Percentiles rank a stretch among this genome's conserved stretches.
Evolutionary conservation across 2,113 vertebrate genomes (phyloP).

Genomic region (Zosterops japonicus): DNA sequence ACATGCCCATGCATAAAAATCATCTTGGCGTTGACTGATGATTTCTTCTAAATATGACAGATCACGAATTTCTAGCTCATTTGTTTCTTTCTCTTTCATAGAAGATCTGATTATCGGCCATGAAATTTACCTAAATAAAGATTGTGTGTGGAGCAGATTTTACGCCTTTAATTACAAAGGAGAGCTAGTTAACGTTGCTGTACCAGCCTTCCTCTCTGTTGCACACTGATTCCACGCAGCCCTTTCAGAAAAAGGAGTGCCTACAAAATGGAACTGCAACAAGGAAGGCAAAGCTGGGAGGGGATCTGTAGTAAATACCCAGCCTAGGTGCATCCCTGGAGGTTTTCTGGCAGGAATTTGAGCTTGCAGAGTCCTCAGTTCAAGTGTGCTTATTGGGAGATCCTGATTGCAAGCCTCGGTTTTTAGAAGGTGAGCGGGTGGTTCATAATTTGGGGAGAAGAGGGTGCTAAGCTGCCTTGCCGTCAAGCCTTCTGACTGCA

Average conservation of each 20-base stretch:
- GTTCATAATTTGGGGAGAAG: neutral
- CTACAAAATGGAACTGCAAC: neutral
- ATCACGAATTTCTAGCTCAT: slow-evolving; percentile 17
- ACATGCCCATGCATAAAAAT: slow-evolving; percentile 1
- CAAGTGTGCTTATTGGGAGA: neutral
- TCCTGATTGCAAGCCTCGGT: neutral
- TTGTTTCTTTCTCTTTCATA: slow-evolving; percentile 18
- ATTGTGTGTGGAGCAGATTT: slow-evolving; percentile 36
- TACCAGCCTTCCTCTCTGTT: neutral
- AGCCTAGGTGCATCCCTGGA: neutral
- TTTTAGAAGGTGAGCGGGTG: neutral
- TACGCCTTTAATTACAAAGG: slow-evolving; percentile 31
- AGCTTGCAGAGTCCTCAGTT: neutral
- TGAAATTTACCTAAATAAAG: slow-evolving; percentile 45
- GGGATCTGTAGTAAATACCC: neutral
- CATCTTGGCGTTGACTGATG: neutral
- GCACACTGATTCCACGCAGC: neutral
- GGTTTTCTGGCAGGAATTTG: neutral
- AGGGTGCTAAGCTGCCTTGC: neutral
- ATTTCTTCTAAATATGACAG: slow-evolving; percentile 32
- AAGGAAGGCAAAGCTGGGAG: neutral
- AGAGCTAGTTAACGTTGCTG: neutral
- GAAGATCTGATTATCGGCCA: neutral
- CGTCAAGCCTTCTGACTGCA: slow-evolving; percentile 21
- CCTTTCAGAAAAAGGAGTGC: neutral